phyloP scores from a whole-genome alignment of 2,113 vertebrate genomes.

The Pristiophorus japonicus region DNA sequence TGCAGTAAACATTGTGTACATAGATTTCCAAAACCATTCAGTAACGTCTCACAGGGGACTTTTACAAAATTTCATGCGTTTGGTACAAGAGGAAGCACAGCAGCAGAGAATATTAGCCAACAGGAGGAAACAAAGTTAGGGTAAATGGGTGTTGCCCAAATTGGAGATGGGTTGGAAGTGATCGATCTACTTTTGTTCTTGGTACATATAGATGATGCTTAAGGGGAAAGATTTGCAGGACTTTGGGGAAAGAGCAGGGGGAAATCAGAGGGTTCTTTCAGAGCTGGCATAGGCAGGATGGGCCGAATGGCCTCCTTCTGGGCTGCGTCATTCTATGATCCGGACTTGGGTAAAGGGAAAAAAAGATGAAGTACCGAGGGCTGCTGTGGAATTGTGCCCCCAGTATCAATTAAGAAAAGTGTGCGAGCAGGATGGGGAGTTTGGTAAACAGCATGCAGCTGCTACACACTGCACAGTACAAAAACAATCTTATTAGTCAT shows the following conservation, averaged over 20 bases:
- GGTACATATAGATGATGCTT: background rate
- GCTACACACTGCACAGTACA: background rate
- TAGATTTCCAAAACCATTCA: background rate
- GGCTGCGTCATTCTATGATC: background rate
- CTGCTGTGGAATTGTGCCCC: too few relatives aligned
- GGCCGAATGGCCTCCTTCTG: background rate
- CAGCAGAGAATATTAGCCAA: background rate
- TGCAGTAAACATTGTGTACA: background rate
- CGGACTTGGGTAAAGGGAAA: too few relatives aligned
- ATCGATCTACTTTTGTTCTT: background rate
- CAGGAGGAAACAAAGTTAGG: background rate
- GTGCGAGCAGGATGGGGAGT: too few relatives aligned
- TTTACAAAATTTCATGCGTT: background rate
- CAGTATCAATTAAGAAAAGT: too few relatives aligned
- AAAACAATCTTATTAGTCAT: background rate
- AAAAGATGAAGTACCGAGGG: too few relatives aligned
- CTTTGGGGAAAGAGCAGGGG: background rate
- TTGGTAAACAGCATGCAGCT: background rate
- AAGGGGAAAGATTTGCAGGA: background rate
- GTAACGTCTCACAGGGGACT: background rate
- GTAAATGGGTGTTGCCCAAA: background rate
- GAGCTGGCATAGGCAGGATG: background rate
- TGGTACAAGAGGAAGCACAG: background rate
- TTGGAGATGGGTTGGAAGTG: background rate
- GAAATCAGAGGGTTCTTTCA: background rate